Conservation (phyloP, 2,888 invertebrate species). For the Drosophila meridiana region DNA sequence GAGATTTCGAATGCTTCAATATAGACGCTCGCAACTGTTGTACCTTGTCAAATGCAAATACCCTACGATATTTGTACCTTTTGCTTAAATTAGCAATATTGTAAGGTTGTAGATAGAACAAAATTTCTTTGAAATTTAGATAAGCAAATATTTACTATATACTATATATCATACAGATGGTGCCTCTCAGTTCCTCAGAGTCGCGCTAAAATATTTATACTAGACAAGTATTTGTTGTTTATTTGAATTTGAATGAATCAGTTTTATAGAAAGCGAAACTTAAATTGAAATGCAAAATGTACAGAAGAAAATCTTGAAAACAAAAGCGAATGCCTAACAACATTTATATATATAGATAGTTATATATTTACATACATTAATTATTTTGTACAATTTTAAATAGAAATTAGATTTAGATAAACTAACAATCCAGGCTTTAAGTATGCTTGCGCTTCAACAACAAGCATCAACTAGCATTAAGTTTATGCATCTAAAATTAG, state of each 20-base stretch:
- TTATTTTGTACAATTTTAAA: conserved; percentile 49
- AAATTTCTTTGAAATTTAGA: conserved; percentile 20
- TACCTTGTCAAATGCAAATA: background rate
- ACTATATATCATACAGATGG: conserved; percentile 1
- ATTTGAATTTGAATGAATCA: conserved; percentile 38
- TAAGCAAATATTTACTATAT: conserved; percentile 10
- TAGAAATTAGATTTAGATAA: conserved; percentile 7
- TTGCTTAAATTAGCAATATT: conserved; percentile 22
- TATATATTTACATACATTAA: conserved; percentile 18
- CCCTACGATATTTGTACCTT: background rate
- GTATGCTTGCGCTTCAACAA: conserved; percentile 35
- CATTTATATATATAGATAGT: background rate
- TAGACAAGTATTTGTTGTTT: conserved; percentile 19
- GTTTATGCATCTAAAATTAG: conserved; percentile 61
- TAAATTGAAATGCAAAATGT: conserved; percentile 33
- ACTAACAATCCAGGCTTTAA: conserved; percentile 42
- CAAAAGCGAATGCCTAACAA: conserved; percentile 24
- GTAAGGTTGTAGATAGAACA: conserved; percentile 6
- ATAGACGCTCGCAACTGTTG: no score
- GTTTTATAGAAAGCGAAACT: conserved; percentile 49
- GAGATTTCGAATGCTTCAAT: background rate
- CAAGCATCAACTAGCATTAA: conserved; percentile 57
- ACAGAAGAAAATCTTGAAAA: conserved; percentile 38
- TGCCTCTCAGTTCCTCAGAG: conserved; percentile 2
- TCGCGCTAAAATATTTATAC: background rate